These are phyloP conservation scores for Ellobius talpinus DNA, from an alignment of 2,113 vertebrate genomes.

Conservation along the genomic window DNA sequence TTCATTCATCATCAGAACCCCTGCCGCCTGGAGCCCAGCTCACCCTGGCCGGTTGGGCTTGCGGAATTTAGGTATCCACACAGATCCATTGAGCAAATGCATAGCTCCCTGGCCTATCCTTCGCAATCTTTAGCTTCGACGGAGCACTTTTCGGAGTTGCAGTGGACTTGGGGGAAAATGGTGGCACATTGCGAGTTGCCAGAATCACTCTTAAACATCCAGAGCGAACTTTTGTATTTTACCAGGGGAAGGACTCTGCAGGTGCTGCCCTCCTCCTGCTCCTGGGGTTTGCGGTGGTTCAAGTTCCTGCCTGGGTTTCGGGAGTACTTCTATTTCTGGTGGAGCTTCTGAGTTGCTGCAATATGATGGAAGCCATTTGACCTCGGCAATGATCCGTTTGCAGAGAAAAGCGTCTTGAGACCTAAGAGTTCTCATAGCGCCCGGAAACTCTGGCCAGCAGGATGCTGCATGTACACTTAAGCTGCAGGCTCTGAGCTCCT, in stretches of 20 bases:
- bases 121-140: neutral
- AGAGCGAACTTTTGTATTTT: neutral
- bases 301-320: neutral
- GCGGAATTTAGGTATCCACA: neutral
- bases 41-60: neutral
- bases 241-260: neutral
- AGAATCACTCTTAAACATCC: neutral
- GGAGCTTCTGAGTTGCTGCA: neutral
- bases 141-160: neutral
- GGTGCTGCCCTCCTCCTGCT: neutral
- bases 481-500: neutral
- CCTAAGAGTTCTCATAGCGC: neutral
- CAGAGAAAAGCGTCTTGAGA: slow-evolving; percentile 32
- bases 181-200: neutral
- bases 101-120: neutral
- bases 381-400: slow-evolving; percentile 43
- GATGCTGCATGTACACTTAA: neutral
- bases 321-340: slow-evolving; percentile 61
- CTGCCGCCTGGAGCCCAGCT: too few species aligned
- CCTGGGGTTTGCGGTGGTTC: neutral
- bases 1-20: neutral
- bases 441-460: neutral
- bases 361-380: slow-evolving; percentile 42
- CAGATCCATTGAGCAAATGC: neutral
- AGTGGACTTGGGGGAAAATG: neutral